Percentiles rank a stretch among this genome's conserved stretches.
phyloP scores from a whole-genome alignment of 1,140 invertebrate genomes.

The Ceratoteleas bidentatus region DNA sequence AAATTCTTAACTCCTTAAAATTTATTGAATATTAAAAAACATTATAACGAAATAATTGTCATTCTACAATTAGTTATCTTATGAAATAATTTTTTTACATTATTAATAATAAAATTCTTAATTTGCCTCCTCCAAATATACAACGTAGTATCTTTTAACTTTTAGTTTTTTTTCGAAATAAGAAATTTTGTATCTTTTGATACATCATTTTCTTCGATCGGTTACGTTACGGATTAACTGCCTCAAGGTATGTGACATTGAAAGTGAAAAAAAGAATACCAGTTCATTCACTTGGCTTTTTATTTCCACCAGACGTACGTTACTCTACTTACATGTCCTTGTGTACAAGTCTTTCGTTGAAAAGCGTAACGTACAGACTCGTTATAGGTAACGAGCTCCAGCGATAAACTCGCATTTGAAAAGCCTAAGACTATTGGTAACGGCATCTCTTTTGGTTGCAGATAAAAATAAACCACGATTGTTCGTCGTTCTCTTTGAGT shows the following conservation, averaged over 20 bases:
- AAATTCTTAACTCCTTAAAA: no score
- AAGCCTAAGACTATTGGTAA: constrained; percentile 33
- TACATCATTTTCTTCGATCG: not conserved
- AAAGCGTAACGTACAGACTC: constrained; percentile 58
- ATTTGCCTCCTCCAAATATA: no score
- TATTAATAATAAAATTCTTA: no score
- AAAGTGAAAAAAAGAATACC: no score
- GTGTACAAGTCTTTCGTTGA: constrained; percentile 47
- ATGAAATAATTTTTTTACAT: no score
- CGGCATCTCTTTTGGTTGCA: not conserved
- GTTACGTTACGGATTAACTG: not conserved
- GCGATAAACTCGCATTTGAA: constrained; percentile 47
- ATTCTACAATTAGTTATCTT: no score
- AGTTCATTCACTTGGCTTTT: constrained; percentile 53
- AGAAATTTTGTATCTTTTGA: no score
- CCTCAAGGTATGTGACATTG: no score
- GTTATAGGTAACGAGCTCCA: constrained; percentile 55
- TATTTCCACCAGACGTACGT: constrained; percentile 41
- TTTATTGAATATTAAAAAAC: no score
- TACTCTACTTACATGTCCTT: constrained; percentile 44
- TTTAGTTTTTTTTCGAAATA: no score
- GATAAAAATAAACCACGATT: constrained; percentile 4
- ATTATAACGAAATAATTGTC: no score
- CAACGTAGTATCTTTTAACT: no score
- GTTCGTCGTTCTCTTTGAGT: not conserved